A percentile compares a stretch with the other conserved stretches of the same genome.
These are phyloP conservation scores for Cyclophora albipunctata DNA, from an alignment of 2,888 invertebrate genomes.

Conservation along the genomic window DNA sequence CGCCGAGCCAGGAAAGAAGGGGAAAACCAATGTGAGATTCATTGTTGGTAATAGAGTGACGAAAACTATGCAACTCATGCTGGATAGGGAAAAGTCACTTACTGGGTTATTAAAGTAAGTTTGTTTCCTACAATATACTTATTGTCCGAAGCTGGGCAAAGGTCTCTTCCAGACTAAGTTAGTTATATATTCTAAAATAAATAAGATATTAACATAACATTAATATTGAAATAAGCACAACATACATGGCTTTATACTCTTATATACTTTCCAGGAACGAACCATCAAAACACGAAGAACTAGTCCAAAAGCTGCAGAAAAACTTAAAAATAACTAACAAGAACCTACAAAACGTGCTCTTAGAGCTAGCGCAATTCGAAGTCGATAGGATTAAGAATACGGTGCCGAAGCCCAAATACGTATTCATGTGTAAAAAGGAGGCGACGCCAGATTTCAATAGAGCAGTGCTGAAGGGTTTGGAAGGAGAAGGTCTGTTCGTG, in stretches of 20 bases:
- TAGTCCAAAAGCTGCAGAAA: constrained; percentile 84
- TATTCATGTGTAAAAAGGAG: constrained; percentile 80
- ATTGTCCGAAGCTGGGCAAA: too few species aligned
- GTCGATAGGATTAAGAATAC: constrained; percentile 73
- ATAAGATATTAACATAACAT: too few species aligned
- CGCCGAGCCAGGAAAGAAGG: constrained; percentile 84
- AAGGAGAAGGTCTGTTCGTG: constrained; percentile 74
- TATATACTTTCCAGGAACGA: constrained; percentile 73
- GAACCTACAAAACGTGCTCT: constrained; percentile 77
- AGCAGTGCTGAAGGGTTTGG: constrained; percentile 79
- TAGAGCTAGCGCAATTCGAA: constrained; percentile 82
- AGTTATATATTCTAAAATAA: too few species aligned
- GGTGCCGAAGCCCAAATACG: constrained; percentile 70
- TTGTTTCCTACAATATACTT: not conserved
- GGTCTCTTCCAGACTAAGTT: too few species aligned
- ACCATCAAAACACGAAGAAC: constrained; percentile 79
- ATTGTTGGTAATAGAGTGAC: constrained; percentile 83
- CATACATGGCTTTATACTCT: too few species aligned
- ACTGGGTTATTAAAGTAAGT: constrained; percentile 83
- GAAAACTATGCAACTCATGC: constrained; percentile 75
- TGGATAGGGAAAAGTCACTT: constrained; percentile 80
- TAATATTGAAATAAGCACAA: too few species aligned
- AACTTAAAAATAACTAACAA: constrained; percentile 79
- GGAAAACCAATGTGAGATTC: constrained; percentile 79
- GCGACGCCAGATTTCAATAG: constrained; percentile 86